Evolutionary conservation across 2,888 invertebrate species (phyloP).

Genomic region (Protodeltote pygarga): DNA sequence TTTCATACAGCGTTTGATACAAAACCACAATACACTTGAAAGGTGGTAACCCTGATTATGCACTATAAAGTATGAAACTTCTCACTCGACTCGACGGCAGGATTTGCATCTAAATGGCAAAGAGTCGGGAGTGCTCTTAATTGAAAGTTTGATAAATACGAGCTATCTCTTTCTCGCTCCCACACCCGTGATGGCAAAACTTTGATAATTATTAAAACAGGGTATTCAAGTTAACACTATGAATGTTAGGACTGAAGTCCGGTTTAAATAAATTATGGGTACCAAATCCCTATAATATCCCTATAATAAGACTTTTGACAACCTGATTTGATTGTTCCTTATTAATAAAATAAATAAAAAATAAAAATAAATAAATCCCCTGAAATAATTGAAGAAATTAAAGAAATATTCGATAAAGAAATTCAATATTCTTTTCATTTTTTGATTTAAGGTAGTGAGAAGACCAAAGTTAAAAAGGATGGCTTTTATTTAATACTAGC

Average conservation of each 20-base stretch:
- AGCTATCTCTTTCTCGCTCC: constrained; percentile 42
- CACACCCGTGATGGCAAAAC: constrained; percentile 42
- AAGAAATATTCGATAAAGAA: no score
- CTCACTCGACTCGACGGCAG: constrained; percentile 46
- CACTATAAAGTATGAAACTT: constrained; percentile 59
- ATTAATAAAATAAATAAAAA: no score
- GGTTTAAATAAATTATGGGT: constrained; percentile 27
- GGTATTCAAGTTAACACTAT: constrained; percentile 50
- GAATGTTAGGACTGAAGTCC: constrained; percentile 19
- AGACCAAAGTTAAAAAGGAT: no score
- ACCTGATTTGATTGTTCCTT: no score
- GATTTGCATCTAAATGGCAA: constrained; percentile 82
- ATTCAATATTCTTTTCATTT: no score
- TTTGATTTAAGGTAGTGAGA: no score
- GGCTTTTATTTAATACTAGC: no score
- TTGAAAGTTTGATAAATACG: constrained; percentile 79
- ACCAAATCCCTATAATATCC: not conserved
- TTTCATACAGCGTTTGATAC: constrained; percentile 18
- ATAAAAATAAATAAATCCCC: no score
- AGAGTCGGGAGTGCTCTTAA: constrained; percentile 71
- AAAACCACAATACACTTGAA: constrained; percentile 32
- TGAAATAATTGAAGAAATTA: no score
- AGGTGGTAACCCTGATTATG: constrained; percentile 47
- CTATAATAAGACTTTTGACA: not conserved
- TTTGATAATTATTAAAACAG: constrained; percentile 60